Base-by-base conservation (phyloP, 2,797 vertebrate species). In the Enteromius fasciolatus region DNA sequence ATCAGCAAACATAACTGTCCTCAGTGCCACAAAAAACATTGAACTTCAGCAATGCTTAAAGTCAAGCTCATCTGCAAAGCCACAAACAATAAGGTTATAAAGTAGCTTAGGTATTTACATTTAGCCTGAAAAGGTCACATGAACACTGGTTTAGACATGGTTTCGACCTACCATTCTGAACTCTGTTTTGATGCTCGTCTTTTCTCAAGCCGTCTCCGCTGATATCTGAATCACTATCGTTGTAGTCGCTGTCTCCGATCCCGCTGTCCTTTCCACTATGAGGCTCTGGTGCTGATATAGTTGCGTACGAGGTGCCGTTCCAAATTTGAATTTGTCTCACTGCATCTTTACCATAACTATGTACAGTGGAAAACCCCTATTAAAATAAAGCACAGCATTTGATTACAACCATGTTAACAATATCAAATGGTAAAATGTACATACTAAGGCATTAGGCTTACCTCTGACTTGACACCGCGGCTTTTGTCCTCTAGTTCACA, bases 231-330 rank as follows among this genome's bases (percentile, higher is more conserved):
- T 99, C 98, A 0, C 97, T 98, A 94, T 99, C 97, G 0, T 98
- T 99, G 92, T 98, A 99, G 93, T 99, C 98, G 1, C 98, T 99
- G 93, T 99, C 98, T 0, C 98, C 98, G 90, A 99, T 98, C 50
- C 97, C 97, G 0, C 98, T 99, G 91, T 99, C 97, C 89, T 99
- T 99, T 79, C 97, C 97, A 0, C 97, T 99, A 91, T 96, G 97
- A 0, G 95, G 97, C 88, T 98, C 97, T 75, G 96, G 90, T 72
- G 96, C 96, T 0, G 97, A 96, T 87, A 98, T 97, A 78, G 96
- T 97, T 85, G 97, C 97, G 90, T 97, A 98, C 0, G 97, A 97
- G 84, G 97, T 97, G 2, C 97, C 97, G 87, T 99, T 99, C 97
- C 97, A 99, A 85, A 97, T 96, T 20, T 96, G 95, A 90, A 97